Base-by-base conservation (phyloP, 1,140 invertebrate genomes). In the Nephotettix cincticeps region DNA sequence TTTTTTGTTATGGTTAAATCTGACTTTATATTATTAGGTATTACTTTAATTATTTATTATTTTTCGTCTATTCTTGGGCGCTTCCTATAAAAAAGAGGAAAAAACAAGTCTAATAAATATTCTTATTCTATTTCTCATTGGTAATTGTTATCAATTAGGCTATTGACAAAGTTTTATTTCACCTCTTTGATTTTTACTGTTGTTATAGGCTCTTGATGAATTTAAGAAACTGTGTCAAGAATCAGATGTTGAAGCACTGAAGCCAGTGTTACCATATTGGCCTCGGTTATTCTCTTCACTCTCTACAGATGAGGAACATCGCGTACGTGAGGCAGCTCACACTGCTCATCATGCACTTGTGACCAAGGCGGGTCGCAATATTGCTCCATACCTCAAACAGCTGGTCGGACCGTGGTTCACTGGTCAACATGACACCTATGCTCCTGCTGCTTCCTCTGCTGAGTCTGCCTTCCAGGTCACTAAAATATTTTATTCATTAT, bases 341-440 rank as follows among this genome's bases (percentile, higher is more conserved):
- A 73, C 84, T 65, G 88, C 92, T n/a, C 88, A 93, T 76, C 83
- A 84, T 65, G 80, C 87, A 19, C 78, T 96, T 19, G 87, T 90
- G 11, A 21, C 51, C 29, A 86, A 88, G 79, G 87, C 90, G 40
- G 89, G 90, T 29, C 86, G 89, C 66, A 86, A 89, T 76, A 83
- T 96, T 61, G 94, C 93, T 2, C 89, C 90, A 0, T 87, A 90
- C 80, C 82, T 96, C 0, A 93, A 93, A 77, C 85, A 87, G 75
- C 74, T 96, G 1, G 87, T 91, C 72, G 89, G 90, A 11, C 81
- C 86, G 21, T 93, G 92, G 91, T 86, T 95, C 72, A 84, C 90
- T 2, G 88, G 90, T 21, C 91, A 93, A 77, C 92, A 88, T 81
- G 95, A 97, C 77, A 88, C 87, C 6, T 93, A 94, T 81, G 84